Base-by-base conservation (phyloP, 1,140 invertebrate genomes). In the Idris sp. region DNA sequence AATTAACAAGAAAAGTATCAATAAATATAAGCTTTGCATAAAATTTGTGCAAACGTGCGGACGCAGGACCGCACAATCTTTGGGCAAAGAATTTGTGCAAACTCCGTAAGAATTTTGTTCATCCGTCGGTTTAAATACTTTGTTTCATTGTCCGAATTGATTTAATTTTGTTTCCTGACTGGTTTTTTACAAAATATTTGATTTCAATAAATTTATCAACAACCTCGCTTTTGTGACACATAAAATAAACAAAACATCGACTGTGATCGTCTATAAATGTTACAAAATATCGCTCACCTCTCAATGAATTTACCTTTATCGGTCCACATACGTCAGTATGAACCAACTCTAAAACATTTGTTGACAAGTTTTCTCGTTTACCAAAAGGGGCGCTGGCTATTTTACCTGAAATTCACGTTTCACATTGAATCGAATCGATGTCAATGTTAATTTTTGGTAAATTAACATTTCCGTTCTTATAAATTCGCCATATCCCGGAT, bases 231-330 rank as follows among this genome's bases (percentile, higher is more conserved):
- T 40, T 40, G 6, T 5, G 9, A n/a, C 9, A 2, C 15, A 40
- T 7, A 71, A 77, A 43, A 51, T 62, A 48, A 14, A 28, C 25
- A 33, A 43, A 9, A 54, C 76, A 43, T 28, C 31, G 31, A 13
- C 31, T 48, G 31, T 16, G 18, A 25, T 67, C 62, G 9, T 67
- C 49, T 8, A 56, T 67, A 16, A 67, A 22, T 2, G 62, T 67
- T 3, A 67, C 10, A 40, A 38, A 11, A 25, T 43, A 38, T 0
- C 16, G 15, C 9, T 5, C 36, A 16, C 43, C 13, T 11, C 36
- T 30, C 10, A 10, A 11, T 11, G 30, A 33, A n/a, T 8, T 9
- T 4, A 11, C 13, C 5, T 11, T 9, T 11, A 33, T 33, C n/a
- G n/a, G n/a, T n/a, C n/a, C n/a, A n/a, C n/a, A n/a, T n/a, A n/a